phyloP scores from a whole-genome alignment of 2,113 vertebrate genomes.

The Campylorhamphus procurvoides region DNA sequence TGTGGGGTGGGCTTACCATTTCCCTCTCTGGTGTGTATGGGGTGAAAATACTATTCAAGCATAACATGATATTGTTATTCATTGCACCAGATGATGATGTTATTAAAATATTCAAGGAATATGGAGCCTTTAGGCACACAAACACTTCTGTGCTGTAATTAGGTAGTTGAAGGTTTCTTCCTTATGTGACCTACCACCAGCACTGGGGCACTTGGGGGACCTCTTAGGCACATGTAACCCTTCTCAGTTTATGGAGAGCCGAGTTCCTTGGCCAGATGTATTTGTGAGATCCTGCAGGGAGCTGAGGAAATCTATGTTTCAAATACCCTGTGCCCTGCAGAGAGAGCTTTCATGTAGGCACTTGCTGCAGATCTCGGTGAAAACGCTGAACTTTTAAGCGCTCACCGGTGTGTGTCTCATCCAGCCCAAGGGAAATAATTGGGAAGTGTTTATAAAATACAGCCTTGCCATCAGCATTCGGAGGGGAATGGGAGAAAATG shows the following conservation, averaged over 20 bases:
- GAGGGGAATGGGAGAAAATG: not conserved
- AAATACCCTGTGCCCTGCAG: conserved; percentile 43
- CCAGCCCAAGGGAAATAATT: conserved; percentile 39
- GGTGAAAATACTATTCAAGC: not conserved
- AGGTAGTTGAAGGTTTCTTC: not conserved
- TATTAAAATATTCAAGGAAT: conserved; percentile 34
- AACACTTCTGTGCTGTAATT: conserved; percentile 20
- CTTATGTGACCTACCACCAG: conserved; percentile 21
- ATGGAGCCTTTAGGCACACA: conserved; percentile 11
- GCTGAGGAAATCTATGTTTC: conserved; percentile 38
- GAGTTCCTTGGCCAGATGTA: conserved; percentile 32
- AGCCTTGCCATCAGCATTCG: not conserved
- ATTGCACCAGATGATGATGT: not conserved
- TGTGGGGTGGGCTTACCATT: accelerated
- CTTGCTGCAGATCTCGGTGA: not conserved
- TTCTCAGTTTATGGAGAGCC: not conserved
- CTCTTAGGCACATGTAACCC: conserved; percentile 3
- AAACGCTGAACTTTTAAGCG: conserved; percentile 24
- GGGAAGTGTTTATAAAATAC: conserved; percentile 32
- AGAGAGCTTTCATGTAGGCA: conserved; percentile 38
- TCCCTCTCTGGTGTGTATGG: not conserved
- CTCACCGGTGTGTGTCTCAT: conserved; percentile 29
- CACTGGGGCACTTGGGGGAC: not conserved
- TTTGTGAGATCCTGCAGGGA: conserved; percentile 68
- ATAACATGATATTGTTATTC: not conserved